phyloP scores from a whole-genome alignment of 92 coral and sea anemone species.

The Paragorgia papillata region DNA sequence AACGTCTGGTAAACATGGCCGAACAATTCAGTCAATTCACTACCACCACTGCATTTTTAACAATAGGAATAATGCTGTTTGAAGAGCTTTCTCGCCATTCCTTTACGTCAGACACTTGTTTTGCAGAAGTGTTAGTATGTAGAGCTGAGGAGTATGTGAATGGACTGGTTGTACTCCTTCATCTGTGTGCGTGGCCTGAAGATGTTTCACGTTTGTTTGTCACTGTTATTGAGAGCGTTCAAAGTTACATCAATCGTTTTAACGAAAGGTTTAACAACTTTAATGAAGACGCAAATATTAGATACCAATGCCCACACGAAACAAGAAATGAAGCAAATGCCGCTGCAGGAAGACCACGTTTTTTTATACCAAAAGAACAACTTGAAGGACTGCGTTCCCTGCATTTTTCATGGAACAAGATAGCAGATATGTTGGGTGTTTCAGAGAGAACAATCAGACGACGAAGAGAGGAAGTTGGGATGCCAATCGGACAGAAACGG shows the following conservation, averaged over 20 bases:
- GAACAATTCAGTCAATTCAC: too few relatives aligned
- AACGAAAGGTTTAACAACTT: slow-evolving; percentile 53
- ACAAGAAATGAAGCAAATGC: slow-evolving; percentile 12
- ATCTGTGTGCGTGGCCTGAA: neutral
- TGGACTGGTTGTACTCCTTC: slow-evolving; percentile 5
- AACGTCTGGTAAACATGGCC: too few relatives aligned
- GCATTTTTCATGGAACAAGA: slow-evolving; percentile 56
- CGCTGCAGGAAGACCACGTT: slow-evolving; percentile 58
- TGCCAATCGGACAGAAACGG: neutral
- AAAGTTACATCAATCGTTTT: slow-evolving; percentile 34
- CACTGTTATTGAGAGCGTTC: slow-evolving; percentile 24
- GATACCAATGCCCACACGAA: slow-evolving; percentile 51
- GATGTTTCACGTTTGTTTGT: neutral
- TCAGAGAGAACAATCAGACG: slow-evolving; percentile 59
- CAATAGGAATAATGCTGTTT: neutral
- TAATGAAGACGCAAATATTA: neutral
- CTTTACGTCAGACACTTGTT: slow-evolving; percentile 17
- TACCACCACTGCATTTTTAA: too few relatives aligned
- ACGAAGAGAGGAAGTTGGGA: slow-evolving; percentile 38
- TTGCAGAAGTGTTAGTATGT: slow-evolving; percentile 22
- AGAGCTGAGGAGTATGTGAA: slow-evolving; percentile 17
- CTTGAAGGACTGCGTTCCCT: slow-evolving; percentile 60
- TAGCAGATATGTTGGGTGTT: slow-evolving; percentile 57
- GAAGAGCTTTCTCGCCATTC: slow-evolving; percentile 20
- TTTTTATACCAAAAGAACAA: slow-evolving; percentile 58